phyloP scores from a whole-genome alignment of 1,140 invertebrate species.

The Mya arenaria region DNA sequence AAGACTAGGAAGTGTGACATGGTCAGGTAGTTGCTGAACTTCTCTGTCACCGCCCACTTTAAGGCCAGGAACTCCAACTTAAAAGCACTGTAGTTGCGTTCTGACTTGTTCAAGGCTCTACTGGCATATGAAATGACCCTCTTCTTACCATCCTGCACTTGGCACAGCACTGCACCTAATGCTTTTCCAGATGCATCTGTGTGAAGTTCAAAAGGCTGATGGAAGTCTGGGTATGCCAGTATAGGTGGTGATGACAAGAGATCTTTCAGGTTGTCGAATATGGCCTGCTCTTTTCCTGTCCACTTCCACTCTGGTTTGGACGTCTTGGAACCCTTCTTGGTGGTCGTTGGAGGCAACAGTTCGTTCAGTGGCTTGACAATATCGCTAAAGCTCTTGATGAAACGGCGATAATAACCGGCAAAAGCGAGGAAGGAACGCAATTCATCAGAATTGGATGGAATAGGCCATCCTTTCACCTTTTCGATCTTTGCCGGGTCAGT shows the following conservation, averaged over 20 bases:
- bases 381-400: neutral
- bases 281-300: neutral
- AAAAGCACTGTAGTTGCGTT: neutral
- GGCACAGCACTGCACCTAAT: neutral
- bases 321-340: neutral
- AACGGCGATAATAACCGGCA: slow-evolving; percentile 8
- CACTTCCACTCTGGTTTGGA: neutral
- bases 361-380: neutral
- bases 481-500: slow-evolving; percentile 30
- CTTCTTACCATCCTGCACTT: neutral
- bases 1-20: slow-evolving; percentile 6
- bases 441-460: slow-evolving; percentile 19
- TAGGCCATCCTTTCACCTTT: slow-evolving; percentile 20
- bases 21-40: slow-evolving; percentile 26
- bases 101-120: neutral
- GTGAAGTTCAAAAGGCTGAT: neutral
- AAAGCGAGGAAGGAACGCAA: slow-evolving; percentile 11
- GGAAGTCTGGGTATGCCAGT: neutral
- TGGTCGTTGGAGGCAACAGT: neutral
- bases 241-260: neutral
- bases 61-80: neutral
- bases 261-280: neutral
- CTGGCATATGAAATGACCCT: neutral
- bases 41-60: slow-evolving; percentile 44
- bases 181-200: neutral